Evolutionary conservation across 2,888 invertebrate species (phyloP), one percentile per base, ranked within the genome.

Genomic region (Parnassius smintheus): DNA sequence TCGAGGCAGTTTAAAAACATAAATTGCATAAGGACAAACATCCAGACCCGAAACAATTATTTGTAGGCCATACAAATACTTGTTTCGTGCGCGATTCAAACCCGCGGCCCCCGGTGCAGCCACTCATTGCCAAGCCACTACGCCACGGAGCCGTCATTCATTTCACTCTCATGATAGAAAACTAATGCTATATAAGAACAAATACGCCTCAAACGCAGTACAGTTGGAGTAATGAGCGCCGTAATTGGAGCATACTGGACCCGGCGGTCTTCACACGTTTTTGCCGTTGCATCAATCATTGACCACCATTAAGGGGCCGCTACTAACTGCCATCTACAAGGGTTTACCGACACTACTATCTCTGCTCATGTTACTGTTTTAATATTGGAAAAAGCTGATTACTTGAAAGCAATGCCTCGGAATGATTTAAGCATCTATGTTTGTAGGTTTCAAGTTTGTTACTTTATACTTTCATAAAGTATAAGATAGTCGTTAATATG

Each of bases 201-300:
- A 53, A 62, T 53, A 52, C 48, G 41, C 59, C 45, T 55, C 8
- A 42, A 60, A 50, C 50, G 13, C 41, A 7, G 63, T 48, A 52
- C 63, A 54, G 57, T 52, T 13, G 48, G 35, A 12, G 64, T 73
- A 70, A 70, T 72, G 74, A 52, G 53, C 41, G 22, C 68, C 72
- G 72, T 74, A 75, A 74, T 74, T 75, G 72, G 76, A 74, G 74
- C 75, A 72, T 13, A 46, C 46, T n/a, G 35, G 48, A 35, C 46
- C 41, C 41, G 35, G 9, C 51, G 42, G 42, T 58, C 72, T 75
- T 78, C 79, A 77, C 79, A 80, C 78, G 79, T 80, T 80, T 80
- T 80, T 80, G 73, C 68, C 51, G 66, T 12, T 56, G 57, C 70
- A 69, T 74, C 73, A 72, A 75, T 75, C 72, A 64, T 61, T 42